Evolutionary conservation across 2,113 vertebrate genomes (phyloP), one percentile per base, ranked within the genome.

Genomic region (Varanus salvator): DNA sequence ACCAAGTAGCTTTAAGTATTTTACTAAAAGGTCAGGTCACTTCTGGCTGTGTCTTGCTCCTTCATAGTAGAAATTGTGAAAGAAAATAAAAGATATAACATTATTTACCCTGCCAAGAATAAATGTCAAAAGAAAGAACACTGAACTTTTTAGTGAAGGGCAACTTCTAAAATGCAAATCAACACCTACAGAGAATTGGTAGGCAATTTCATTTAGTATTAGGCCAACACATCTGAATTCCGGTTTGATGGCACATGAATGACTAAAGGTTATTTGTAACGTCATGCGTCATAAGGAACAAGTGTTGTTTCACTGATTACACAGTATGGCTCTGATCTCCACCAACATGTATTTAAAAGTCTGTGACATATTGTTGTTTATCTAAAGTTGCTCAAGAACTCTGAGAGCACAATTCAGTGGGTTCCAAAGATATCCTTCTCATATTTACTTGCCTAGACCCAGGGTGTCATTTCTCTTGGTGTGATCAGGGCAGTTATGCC

Each of bases 41-140:
- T 94, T 92, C 54, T 93, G 31, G 91, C 31, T 80, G 74, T 94
- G 54, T 31, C 94, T 92, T 5, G 2, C 93, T 90, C 74, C 92
- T 83, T 90, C 72, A 92, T 72, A 80, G 21, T 68, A 87, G 87
- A 92, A 92, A 89, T 3, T 80, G 1, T 92, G 86, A 92, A 86
- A 93, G 9, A 86, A 95, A 93, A 90, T 91, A 64, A 81, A 95
- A 95, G 87, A 89, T 83, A 92, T 93, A 92, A 94, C 8, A 86
- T 57, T 95, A 90, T 96, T 96, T 96, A 94, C 94, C 71, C 96
- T 94, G 78, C 92, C 89, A 94, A 96, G 93, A 93, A 95, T 94
- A 96, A 96, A 97, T 95, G 87, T 95, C 95, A 96, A 76, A 90
- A 93, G 80, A 54, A 93, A 93, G 87, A 94, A 90, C 74, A 87